Percentiles rank a stretch among this genome's conserved stretches.
Conservation (phyloP, 2,113 vertebrate species). For the Cariama cristata region DNA sequence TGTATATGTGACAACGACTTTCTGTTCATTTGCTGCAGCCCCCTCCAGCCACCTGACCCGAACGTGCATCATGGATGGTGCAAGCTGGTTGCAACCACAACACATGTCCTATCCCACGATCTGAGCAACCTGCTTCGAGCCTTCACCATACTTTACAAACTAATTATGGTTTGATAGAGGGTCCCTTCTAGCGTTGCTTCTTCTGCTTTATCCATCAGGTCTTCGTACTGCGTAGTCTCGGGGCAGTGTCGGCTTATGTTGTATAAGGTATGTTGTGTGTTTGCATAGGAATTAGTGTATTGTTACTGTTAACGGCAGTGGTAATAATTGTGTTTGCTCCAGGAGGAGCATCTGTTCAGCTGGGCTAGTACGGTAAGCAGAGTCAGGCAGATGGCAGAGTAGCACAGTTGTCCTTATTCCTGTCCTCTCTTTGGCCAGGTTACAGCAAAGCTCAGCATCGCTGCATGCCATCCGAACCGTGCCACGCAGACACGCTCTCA, state of each 20-base stretch:
- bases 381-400: not conserved
- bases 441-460: not conserved
- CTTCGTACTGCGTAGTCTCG: not conserved
- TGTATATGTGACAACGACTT: not conserved
- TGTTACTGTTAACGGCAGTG: not conserved
- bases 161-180: not conserved
- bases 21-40: not conserved
- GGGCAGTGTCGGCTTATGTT: not conserved
- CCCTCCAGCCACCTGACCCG: not conserved
- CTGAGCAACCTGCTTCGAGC: not conserved
- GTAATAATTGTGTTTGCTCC: not conserved
- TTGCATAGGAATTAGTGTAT: not conserved
- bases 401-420: not conserved
- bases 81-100: not conserved
- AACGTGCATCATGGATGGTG: fast-evolving
- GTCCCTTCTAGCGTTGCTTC: not conserved
- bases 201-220: not conserved
- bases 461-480: fast-evolving
- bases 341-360: not conserved
- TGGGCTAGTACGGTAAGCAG: not conserved
- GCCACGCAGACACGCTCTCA: not conserved
- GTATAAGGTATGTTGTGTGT: not conserved
- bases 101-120: not conserved
- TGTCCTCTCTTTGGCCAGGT: not conserved
- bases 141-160: not conserved